Base-by-base conservation (phyloP, 2,797 vertebrate genomes). In the Vultur gryphus region DNA sequence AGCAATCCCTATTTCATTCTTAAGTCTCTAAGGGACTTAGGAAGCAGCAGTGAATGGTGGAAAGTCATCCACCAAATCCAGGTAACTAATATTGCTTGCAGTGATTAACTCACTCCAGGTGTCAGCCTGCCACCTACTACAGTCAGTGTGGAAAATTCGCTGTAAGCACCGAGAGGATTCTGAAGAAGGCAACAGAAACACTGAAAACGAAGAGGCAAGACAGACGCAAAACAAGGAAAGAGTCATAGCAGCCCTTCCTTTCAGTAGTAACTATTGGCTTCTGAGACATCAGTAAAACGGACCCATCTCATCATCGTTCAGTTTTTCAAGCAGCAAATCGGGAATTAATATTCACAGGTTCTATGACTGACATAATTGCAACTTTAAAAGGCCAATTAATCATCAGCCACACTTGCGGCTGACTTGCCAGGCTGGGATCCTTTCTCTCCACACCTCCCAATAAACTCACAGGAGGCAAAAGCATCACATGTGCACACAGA, bases 331-430 rank as follows among this genome's bases (percentile, higher is more conserved):
- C 97, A 98, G 97, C 87, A 97, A 97, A 98, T 97, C 29, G 13
- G 81, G 96, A 98, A 98, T 98, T 98, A 98, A 98, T 97, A 98
- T 98, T 98, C 97, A 97, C 35, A 0, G 96, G 88, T 97, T 98
- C 97, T 97, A 84, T 96, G 97, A 98, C 97, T 98, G 98, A 98
- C 96, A 98, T 98, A 98, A 98, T 98, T 98, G 96, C 96, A 97
- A 98, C 98, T 98, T 98, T 89, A 98, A 98, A 98, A 98, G 97
- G 97, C 95, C 96, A 97, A 98, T 98, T 98, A 98, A 98, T 98
- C 98, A 98, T 97, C 91, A 95, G n/a, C 93, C 96, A 95, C 95
- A 54, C 96, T 94, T 77, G 95, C 17, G 28, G 78, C 77, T 95
- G 96, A 95, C 95, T 97, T 91, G 86, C 91, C 90, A 80, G 90